Evolutionary conservation across 1,140 invertebrate species (phyloP), one percentile per base, ranked within the genome.

Genomic region (Drosophila prosaltans): DNA sequence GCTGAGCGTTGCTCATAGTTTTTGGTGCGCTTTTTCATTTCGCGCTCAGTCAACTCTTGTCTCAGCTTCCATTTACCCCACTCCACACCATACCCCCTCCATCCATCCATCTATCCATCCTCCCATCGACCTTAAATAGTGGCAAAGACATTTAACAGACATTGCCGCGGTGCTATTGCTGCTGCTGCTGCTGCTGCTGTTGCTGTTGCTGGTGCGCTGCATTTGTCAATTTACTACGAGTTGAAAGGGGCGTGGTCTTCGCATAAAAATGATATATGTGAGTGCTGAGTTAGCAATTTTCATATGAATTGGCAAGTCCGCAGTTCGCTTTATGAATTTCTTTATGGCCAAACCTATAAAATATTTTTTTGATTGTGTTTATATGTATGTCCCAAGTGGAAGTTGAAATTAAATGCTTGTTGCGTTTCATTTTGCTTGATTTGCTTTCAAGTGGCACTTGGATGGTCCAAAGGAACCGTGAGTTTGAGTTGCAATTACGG

Each of bases 171-270:
- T 36, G 32, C 32, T 36, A 0, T 30, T 30, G 32, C 32, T 36
- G 32, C 61, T 68, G 75, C 62, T 76, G 73, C 60, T 43, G 73
- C 69, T 72, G 60, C 67, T 57, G 62, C 65, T n/a, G n/a, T n/a
- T 51, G 67, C 30, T 76, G 73, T 60, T 43, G 73, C 69, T 72
- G 60, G 70, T 57, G 62, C 65, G 72, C 60, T 79, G 76, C 86
- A 90, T 90, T 90, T 90, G 88, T 90, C 88, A 90, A 90, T 90
- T 90, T 90, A 74, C 80, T 81, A 69, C 72, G 88, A 90, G 82
- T 82, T 66, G 88, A 90, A 90, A 90, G 86, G 80, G 88, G 88
- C 88, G 92, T 94, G 84, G 80, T 40, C 45, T 78, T 36, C 60
- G 85, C 81, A 89, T 89, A 89, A 89, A 89, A 75, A 84, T 89